Conservation (phyloP, 2,888 invertebrate genomes). For the Pyralis farinalis region DNA sequence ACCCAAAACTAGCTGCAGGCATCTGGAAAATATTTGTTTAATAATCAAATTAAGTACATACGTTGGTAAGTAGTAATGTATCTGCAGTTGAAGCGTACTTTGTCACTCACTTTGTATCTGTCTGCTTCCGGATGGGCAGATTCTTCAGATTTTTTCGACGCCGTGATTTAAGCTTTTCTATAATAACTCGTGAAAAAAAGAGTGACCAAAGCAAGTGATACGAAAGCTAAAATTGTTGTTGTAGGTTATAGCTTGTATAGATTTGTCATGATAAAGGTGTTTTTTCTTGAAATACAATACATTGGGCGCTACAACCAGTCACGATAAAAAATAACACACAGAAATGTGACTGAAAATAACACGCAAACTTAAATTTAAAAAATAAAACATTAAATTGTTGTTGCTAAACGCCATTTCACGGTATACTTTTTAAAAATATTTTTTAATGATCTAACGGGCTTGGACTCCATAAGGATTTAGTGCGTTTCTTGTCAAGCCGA, state of each 20-base stretch:
- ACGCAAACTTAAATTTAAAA: constrained; percentile 11
- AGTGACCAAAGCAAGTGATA: constrained; percentile 32
- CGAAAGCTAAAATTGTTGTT: constrained; percentile 20
- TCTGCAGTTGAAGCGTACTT: not conserved
- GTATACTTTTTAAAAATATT: no score
- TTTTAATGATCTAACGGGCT: no score
- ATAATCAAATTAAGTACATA: not conserved
- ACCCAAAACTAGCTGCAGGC: constrained; percentile 86
- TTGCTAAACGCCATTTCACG: constrained; percentile 9
- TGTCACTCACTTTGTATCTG: constrained; percentile 45
- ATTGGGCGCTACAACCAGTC: not conserved
- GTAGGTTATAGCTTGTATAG: constrained; percentile 20
- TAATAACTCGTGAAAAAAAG: constrained; percentile 23
- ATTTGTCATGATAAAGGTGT: constrained; percentile 6
- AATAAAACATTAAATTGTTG: constrained; percentile 9
- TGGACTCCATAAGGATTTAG: no score
- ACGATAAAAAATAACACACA: not conserved
- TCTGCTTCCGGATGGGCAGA: constrained; percentile 49
- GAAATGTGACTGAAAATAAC: not conserved
- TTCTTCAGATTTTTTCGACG: constrained; percentile 57
- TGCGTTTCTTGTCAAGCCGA: no score
- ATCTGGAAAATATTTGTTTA: constrained; percentile 54
- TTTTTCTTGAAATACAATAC: constrained; percentile 2
- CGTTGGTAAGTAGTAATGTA: no score
- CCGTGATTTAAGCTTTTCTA: constrained; percentile 49